Evolutionary conservation across 2,888 invertebrate species (phyloP).

Genomic region (Clunio marinus): DNA sequence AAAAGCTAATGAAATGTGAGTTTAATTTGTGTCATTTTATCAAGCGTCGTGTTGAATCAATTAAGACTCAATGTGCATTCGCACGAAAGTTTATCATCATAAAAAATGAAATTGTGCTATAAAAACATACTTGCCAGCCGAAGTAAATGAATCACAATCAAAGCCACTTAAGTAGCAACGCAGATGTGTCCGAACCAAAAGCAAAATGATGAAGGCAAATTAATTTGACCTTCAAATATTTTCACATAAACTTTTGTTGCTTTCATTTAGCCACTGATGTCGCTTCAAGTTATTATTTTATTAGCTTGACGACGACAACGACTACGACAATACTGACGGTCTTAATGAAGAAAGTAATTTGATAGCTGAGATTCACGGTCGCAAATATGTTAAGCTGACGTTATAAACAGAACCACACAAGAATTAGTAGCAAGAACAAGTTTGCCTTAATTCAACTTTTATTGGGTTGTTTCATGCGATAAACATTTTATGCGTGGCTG

Average conservation of each 20-base stretch:
- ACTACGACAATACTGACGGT: too few species aligned
- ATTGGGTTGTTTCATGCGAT: background rate
- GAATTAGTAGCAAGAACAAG: background rate
- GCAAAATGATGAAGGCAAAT: background rate
- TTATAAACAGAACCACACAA: too few species aligned
- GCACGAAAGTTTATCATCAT: conserved; percentile 3
- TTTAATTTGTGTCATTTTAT: too few species aligned
- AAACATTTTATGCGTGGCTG: too few species aligned
- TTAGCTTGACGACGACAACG: too few species aligned
- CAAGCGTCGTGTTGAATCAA: too few species aligned
- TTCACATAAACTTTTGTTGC: background rate
- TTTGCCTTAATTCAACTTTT: background rate
- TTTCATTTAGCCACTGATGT: background rate
- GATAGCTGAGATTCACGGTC: background rate
- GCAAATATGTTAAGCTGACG: background rate
- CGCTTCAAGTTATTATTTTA: background rate
- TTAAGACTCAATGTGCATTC: background rate
- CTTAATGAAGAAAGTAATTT: conserved; percentile 8
- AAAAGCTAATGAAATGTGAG: too few species aligned
- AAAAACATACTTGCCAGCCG: background rate
- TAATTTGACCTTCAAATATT: conserved; percentile 8
- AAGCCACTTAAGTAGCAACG: background rate
- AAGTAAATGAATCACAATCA: conserved; percentile 16
- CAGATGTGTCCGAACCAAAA: background rate
- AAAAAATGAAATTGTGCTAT: conserved; percentile 18